Evolutionary conservation across 2,797 vertebrate genomes (phyloP).

Genomic region (Acrossocheilus wenchowensis): DNA sequence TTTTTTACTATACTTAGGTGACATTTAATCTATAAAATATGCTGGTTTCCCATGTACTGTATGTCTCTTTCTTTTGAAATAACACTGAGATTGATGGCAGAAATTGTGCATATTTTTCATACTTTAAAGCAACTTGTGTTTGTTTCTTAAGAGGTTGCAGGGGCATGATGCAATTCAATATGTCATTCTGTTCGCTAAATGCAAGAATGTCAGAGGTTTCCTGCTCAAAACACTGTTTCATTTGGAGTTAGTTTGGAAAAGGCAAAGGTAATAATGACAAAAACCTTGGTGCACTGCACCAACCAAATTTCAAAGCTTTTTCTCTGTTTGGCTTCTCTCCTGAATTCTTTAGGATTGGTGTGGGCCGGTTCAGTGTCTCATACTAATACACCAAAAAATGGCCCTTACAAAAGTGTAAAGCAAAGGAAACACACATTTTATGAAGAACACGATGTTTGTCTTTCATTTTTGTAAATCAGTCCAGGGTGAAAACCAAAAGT

Average conservation of each 20-base stretch:
- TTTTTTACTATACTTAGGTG: background rate
- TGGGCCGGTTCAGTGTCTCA: background rate
- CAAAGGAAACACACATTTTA: constrained; percentile 9
- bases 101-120: background rate
- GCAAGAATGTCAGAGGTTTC: constrained; percentile 2
- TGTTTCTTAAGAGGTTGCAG: background rate
- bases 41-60: background rate
- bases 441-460: background rate
- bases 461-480: background rate
- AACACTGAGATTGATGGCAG: background rate
- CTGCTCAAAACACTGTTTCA: background rate
- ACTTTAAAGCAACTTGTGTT: background rate
- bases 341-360: background rate
- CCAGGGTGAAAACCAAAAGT: background rate
- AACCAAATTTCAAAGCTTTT: background rate
- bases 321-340: background rate
- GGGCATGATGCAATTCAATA: background rate
- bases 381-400: background rate
- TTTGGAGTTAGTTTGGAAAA: background rate
- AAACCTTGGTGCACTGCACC: background rate
- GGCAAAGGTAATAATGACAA: background rate
- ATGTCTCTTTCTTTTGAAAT: background rate
- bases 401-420: background rate
- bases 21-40: background rate
- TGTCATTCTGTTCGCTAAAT: background rate